A percentile compares a stretch with the other conserved stretches of the same genome.
These are phyloP conservation scores for Anabacerthia variegaticeps DNA, from an alignment of 2,797 vertebrate genomes.

Conservation along the genomic window DNA sequence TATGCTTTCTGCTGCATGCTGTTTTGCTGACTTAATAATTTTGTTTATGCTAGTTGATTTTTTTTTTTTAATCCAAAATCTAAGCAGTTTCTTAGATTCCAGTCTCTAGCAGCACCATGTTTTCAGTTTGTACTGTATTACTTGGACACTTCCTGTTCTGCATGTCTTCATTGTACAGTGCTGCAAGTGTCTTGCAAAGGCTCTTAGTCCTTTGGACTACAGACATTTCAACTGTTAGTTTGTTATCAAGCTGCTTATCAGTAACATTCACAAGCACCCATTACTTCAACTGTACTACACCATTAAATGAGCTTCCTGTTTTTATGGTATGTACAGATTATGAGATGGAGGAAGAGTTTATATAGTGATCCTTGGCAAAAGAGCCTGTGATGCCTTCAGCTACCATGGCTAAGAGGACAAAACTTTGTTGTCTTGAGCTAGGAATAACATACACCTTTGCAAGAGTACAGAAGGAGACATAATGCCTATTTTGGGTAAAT, in stretches of 20 bases:
- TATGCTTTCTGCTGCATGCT: neutral
- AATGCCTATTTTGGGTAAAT: neutral
- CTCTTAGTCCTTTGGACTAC: conserved; percentile 24
- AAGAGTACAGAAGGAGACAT: neutral
- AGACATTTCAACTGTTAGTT: neutral
- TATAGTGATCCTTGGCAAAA: neutral
- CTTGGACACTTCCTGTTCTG: neutral
- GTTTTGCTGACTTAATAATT: neutral
- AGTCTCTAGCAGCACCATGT: neutral
- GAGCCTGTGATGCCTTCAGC: neutral
- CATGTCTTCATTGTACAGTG: neutral
- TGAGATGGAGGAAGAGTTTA: neutral
- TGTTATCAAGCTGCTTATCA: conserved; percentile 31
- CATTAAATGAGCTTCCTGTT: conserved; percentile 30
- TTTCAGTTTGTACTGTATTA: neutral
- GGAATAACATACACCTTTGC: neutral
- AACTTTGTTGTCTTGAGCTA: neutral
- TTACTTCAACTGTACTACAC: neutral
- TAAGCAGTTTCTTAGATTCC: neutral
- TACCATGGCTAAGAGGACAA: neutral
- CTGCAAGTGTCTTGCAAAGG: neutral
- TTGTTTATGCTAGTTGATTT: neutral
- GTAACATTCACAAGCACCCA: neutral
- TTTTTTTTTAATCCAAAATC: neutral
- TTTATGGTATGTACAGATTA: neutral